A percentile compares a stretch with the other conserved stretches of the same genome.
These are phyloP conservation scores for Tragopan temminckii DNA, from an alignment of 2,797 vertebrate species.

Conservation along the genomic window DNA sequence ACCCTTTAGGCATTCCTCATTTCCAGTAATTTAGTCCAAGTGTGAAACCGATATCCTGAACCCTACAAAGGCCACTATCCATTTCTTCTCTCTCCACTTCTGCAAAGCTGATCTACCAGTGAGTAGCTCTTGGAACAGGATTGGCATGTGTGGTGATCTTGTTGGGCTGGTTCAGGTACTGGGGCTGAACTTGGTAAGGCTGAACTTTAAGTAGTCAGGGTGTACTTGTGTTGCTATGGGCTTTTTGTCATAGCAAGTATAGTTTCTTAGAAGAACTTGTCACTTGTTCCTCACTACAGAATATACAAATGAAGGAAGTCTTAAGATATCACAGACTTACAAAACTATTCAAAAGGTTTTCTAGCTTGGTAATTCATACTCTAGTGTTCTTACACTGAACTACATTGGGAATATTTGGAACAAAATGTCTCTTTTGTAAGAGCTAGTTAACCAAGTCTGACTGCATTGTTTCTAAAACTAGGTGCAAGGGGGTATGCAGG, in stretches of 20 bases:
- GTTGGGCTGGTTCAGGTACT: constrained; percentile 54
- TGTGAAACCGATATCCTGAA: constrained; percentile 19
- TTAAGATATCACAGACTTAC: not conserved
- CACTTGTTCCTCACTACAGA: not conserved
- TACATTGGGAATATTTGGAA: not conserved
- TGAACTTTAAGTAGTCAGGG: not conserved
- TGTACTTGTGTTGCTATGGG: not conserved
- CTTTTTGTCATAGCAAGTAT: not conserved
- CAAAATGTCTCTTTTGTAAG: not conserved
- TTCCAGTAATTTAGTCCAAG: not conserved
- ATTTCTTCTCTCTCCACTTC: not conserved
- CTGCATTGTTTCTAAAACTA: not conserved
- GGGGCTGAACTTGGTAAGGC: constrained; percentile 40
- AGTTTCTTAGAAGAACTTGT: not conserved
- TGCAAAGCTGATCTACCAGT: constrained; percentile 20
- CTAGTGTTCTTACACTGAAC: not conserved
- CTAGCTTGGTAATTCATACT: not conserved
- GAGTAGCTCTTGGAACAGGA: constrained; percentile 46
- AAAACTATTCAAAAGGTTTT: not conserved
- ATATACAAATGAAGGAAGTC: not conserved
- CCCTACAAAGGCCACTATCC: constrained; percentile 18
- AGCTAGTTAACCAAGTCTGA: constrained; percentile 14
- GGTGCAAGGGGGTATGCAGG: not conserved
- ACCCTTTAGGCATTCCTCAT: not conserved
- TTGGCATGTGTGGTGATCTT: constrained; percentile 4